These are phyloP conservation scores for Thryonomys swinderianus DNA, from an alignment of 2,113 vertebrate species.

Conservation along the genomic window DNA sequence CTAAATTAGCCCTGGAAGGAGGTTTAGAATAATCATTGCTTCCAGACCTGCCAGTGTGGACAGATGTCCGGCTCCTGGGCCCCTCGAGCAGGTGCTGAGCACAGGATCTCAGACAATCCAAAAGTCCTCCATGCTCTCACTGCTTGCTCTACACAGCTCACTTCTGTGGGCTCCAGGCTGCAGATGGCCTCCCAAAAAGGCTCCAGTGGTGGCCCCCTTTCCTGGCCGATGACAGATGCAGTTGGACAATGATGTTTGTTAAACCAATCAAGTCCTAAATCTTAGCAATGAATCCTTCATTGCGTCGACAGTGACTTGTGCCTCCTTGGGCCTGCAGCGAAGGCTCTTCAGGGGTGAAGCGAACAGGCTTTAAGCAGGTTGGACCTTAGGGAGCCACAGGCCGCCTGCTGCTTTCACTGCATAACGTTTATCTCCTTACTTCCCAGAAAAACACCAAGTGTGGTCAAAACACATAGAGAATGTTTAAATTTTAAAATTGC, in stretches of 20 bases:
- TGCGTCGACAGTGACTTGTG: not conserved
- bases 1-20: not conserved
- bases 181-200: not conserved
- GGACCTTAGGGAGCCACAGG: not conserved
- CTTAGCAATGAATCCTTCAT: not conserved
- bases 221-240: not conserved
- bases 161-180: not conserved
- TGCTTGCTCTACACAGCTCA: not conserved
- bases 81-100: not conserved
- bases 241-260: not conserved
- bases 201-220: not conserved
- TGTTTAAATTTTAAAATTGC: not conserved
- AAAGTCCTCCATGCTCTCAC: fast-evolving
- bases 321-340: not conserved
- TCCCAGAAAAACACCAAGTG: not conserved
- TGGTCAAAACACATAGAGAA: too few species aligned
- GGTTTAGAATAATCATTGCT: not conserved
- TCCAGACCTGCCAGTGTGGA: not conserved
- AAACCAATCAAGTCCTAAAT: not conserved
- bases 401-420: not conserved
- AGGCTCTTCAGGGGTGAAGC: not conserved
- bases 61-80: not conserved
- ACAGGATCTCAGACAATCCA: not conserved
- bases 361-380: not conserved
- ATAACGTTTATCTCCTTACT: not conserved